A percentile compares a stretch with the other conserved stretches of the same genome.
phyloP scores from a whole-genome alignment of 2,888 invertebrate genomes.

The Alviniconcha strummeri region DNA sequence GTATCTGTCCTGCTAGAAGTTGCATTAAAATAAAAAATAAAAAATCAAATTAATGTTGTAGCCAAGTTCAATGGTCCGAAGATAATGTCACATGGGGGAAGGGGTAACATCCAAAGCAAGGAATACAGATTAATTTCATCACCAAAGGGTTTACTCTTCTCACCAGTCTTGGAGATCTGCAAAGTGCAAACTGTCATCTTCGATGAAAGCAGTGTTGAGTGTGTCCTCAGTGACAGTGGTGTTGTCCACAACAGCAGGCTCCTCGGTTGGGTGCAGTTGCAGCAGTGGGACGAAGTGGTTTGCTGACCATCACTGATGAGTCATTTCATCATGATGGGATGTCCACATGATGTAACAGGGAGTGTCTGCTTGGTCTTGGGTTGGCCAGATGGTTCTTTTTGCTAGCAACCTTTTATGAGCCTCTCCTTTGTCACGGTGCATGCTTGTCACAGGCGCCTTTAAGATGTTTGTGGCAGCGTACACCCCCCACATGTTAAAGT shows the following conservation, averaged over 20 bases:
- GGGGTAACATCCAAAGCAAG: too few species aligned
- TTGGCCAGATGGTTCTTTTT: not conserved
- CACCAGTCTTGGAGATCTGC: too few species aligned
- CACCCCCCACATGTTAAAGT: not conserved
- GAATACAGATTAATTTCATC: too few species aligned
- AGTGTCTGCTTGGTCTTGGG: not conserved
- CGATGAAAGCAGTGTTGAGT: too few species aligned
- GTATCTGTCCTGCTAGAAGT: too few species aligned
- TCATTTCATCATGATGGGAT: not conserved
- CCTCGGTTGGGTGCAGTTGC: not conserved
- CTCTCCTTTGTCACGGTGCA: not conserved
- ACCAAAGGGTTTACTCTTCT: too few species aligned
- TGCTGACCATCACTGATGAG: not conserved
- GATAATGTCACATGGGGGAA: too few species aligned
- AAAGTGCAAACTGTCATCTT: too few species aligned
- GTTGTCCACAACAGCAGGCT: not conserved
- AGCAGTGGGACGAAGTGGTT: not conserved
- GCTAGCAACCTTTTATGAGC: not conserved
- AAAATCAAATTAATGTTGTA: too few species aligned
- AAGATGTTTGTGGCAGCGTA: constrained; percentile 2
- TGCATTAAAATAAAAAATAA: too few species aligned
- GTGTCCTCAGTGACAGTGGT: not conserved
- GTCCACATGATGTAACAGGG: constrained; percentile 1
- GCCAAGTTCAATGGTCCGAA: too few species aligned
- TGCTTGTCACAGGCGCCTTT: not conserved